These are phyloP conservation scores for Strongylocentrotus purpuratus DNA, from an alignment of 35 echinoderm and acorn worm species.

Conservation along the genomic window DNA sequence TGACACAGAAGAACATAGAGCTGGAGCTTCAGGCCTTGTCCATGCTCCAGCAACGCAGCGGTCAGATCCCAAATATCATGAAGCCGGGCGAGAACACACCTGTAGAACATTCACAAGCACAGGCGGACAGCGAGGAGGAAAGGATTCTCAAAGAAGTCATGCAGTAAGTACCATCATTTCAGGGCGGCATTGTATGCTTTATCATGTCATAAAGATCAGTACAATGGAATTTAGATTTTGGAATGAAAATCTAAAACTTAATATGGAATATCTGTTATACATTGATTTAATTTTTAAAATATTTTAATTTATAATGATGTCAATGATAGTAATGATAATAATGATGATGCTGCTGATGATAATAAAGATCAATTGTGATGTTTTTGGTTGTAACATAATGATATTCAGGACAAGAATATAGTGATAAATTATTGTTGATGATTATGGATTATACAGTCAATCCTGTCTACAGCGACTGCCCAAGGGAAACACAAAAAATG, in stretches of 20 bases:
- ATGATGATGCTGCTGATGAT: no score
- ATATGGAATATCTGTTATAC: no score
- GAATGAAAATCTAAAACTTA: neutral
- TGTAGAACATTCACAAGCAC: constrained; percentile 51
- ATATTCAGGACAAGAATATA: no score
- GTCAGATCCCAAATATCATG: constrained; percentile 74
- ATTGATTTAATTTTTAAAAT: no score
- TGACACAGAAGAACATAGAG: constrained; percentile 90
- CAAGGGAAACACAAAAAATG: no score
- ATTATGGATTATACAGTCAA: no score
- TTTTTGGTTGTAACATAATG: no score
- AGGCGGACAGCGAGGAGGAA: constrained; percentile 80
- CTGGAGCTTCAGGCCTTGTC: constrained; percentile 87
- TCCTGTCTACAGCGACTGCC: no score
- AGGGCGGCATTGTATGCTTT: neutral
- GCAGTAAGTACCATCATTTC: constrained; percentile 50
- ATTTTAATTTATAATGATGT: no score
- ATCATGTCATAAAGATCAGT: neutral
- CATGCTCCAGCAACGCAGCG: constrained; percentile 83
- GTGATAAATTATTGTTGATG: no score
- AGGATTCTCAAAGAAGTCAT: constrained; percentile 81
- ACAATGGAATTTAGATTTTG: neutral
- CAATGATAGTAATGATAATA: no score
- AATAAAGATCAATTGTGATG: no score
- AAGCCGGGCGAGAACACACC: constrained; percentile 61